Conservation (phyloP, 92 coral and sea anemone species). For the Bergia sp. region DNA sequence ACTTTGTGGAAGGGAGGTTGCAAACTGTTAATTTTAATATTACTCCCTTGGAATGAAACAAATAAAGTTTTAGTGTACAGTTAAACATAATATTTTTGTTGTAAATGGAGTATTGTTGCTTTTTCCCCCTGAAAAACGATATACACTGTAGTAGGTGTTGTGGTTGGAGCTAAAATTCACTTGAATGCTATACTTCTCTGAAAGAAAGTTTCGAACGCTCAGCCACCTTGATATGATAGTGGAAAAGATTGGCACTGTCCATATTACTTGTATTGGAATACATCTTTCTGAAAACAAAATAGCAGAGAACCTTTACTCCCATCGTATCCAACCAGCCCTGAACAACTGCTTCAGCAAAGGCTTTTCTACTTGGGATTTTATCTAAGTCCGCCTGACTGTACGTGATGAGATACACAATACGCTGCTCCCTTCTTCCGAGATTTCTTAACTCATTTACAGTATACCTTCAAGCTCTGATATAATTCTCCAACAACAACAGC, state of each 20-base stretch:
- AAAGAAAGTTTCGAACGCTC: constrained; percentile 26
- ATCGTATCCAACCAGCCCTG: constrained; percentile 23
- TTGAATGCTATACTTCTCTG: neutral
- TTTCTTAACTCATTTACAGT: neutral
- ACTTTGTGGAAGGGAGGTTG: neutral
- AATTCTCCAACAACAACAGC: neutral
- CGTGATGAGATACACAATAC: constrained; percentile 13
- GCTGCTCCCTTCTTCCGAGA: neutral
- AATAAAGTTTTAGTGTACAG: neutral
- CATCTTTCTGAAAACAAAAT: neutral
- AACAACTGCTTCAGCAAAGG: neutral
- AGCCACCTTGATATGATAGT: constrained; percentile 31
- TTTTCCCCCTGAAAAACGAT: neutral
- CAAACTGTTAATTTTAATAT: constrained; percentile 3
- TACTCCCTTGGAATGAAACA: constrained; percentile 14
- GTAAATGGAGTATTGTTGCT: neutral
- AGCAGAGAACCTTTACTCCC: constrained; percentile 6
- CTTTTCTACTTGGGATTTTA: constrained; percentile 2
- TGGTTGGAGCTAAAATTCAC: constrained; percentile 39
- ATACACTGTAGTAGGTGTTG: neutral
- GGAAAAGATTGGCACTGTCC: constrained; percentile 1
- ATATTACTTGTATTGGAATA: neutral
- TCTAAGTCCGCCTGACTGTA: constrained; percentile 9
- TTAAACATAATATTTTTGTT: too few relatives aligned
- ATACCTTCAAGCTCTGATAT: neutral